Conservation (phyloP, 1,140 invertebrate species). For the Maconellicoccus hirsutus region DNA sequence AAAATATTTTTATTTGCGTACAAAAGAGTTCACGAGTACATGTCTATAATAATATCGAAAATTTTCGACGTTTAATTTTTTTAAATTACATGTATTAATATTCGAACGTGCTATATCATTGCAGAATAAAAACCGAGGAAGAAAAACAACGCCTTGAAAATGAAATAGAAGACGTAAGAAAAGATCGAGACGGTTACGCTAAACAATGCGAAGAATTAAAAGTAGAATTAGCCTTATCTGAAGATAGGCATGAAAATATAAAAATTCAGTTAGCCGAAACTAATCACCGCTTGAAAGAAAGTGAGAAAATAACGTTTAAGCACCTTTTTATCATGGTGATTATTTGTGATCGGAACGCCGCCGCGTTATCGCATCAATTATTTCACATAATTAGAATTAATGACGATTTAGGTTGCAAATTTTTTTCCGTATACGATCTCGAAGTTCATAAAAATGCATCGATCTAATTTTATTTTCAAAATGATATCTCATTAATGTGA, state of each 20-base stretch:
- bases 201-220: constrained; percentile 61
- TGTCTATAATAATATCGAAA: no score
- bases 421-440: not conserved
- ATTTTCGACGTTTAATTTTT: no score
- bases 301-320: constrained; percentile 34
- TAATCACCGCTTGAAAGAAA: constrained; percentile 61
- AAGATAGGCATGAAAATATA: constrained; percentile 61
- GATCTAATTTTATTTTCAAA: not conserved
- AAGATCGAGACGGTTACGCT: constrained; percentile 54
- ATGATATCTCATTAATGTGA: not conserved
- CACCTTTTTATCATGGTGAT: no score
- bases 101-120: not conserved
- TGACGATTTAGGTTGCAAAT: not conserved
- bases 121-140: constrained; percentile 49
- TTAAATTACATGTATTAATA: no score
- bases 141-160: constrained; percentile 54
- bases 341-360: no score
- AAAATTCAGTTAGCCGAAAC: constrained; percentile 64
- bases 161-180: constrained; percentile 52
- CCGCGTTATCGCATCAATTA: not conserved
- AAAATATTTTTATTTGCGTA: no score
- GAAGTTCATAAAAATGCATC: not conserved
- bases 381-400: not conserved
- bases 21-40: no score
- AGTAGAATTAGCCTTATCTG: constrained; percentile 58